phyloP scores from a whole-genome alignment of 2,888 invertebrate genomes.

The Galerucella pusilla region DNA sequence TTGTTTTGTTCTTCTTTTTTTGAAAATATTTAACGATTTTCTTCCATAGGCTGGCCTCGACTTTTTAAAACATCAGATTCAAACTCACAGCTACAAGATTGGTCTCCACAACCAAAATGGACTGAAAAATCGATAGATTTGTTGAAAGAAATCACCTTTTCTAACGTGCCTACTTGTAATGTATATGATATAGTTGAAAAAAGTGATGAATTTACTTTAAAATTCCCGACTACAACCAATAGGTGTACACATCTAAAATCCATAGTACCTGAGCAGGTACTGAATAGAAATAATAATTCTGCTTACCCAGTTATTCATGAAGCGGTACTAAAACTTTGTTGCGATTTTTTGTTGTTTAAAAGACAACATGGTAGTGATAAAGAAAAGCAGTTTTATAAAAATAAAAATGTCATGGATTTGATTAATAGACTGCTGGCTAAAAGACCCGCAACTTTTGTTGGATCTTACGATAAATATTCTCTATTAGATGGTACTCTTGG shows the following conservation, averaged over 20 bases:
- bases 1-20: not conserved
- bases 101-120: constrained; percentile 12
- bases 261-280: constrained; percentile 41
- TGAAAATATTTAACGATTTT: not conserved
- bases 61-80: not conserved
- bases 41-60: not conserved
- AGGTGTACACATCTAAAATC: constrained; percentile 55
- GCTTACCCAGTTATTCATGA: constrained; percentile 79
- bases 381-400: constrained; percentile 52
- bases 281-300: constrained; percentile 67
- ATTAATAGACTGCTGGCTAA: constrained; percentile 68
- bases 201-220: constrained; percentile 61
- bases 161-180: not conserved
- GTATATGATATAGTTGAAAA: constrained; percentile 57
- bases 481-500: constrained; percentile 63
- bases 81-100: not conserved
- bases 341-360: constrained; percentile 75
- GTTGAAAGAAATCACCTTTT: constrained; percentile 5
- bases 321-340: constrained; percentile 71
- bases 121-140: constrained; percentile 6
- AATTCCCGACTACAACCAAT: constrained; percentile 62
- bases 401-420: constrained; percentile 65
- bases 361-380: constrained; percentile 55
- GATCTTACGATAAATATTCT: constrained; percentile 50
- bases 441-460: constrained; percentile 67